These are phyloP conservation scores for Acanthosepion pharaonis DNA, from an alignment of 2,888 invertebrate species.

Conservation along the genomic window DNA sequence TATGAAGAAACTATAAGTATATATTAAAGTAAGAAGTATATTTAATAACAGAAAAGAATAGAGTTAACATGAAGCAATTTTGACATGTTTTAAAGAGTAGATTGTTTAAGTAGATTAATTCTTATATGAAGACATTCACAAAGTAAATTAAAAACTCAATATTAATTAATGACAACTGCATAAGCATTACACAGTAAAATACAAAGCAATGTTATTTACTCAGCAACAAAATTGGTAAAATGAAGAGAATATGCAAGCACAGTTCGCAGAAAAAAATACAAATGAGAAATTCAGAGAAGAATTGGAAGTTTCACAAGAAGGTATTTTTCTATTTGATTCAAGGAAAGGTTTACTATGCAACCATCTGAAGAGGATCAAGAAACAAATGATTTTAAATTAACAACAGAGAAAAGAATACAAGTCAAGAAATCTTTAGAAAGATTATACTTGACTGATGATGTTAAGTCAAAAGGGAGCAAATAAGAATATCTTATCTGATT, in stretches of 20 bases:
- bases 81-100: not conserved
- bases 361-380: no score
- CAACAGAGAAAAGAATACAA: no score
- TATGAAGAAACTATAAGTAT: no score
- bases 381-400: no score
- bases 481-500: no score
- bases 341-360: no score
- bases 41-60: not conserved
- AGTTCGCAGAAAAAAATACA: not conserved
- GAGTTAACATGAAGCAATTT: not conserved
- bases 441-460: no score
- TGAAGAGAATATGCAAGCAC: not conserved
- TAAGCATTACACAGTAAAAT: not conserved
- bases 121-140: not conserved
- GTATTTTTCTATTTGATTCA: no score
- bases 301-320: not conserved
- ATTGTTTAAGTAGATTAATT: no score
- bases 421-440: no score
- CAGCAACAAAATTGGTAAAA: not conserved
- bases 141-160: not conserved
- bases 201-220: not conserved
- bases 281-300: not conserved
- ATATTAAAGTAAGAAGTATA: not conserved
- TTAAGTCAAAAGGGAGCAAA: no score
- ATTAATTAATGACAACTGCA: not conserved